Evolutionary conservation across 2,797 vertebrate genomes (phyloP).

Genomic region (Gephyroberyx darwinii): DNA sequence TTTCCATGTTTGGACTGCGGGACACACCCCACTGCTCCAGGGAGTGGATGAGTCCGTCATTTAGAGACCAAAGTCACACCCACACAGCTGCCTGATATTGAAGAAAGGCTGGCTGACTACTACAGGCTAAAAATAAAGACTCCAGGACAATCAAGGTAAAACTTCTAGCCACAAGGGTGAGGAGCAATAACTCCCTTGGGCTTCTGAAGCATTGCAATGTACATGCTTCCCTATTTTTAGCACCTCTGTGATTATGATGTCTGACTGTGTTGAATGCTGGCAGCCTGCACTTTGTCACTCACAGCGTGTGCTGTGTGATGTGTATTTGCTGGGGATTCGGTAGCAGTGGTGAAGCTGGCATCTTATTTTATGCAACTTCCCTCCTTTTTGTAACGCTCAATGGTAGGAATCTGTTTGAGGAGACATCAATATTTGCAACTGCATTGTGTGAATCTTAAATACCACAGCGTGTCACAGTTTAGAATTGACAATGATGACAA

Average conservation of each 20-base stretch:
- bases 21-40: neutral
- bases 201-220: constrained; percentile 61
- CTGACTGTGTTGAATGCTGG: constrained; percentile 65
- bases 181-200: constrained; percentile 54
- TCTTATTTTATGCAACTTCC: constrained; percentile 49
- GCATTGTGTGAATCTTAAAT: constrained; percentile 44
- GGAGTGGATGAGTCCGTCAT: constrained; percentile 7
- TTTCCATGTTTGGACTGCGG: constrained; percentile 41
- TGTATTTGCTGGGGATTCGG: constrained; percentile 55
- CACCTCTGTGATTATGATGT: constrained; percentile 76
- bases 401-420: constrained; percentile 38
- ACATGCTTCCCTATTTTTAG: constrained; percentile 72
- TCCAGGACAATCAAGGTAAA: constrained; percentile 33
- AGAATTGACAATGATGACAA: constrained; percentile 30
- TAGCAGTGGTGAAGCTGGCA: constrained; percentile 45
- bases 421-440: constrained; percentile 41
- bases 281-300: constrained; percentile 73
- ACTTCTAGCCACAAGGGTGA: constrained; percentile 25
- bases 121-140: constrained; percentile 58
- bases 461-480: constrained; percentile 30
- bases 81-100: constrained; percentile 38
- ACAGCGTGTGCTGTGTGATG: constrained; percentile 43
- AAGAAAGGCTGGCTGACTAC: constrained; percentile 46
- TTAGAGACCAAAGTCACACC: constrained; percentile 10
- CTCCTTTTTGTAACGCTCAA: constrained; percentile 38